These are phyloP conservation scores for Lophius americanus DNA, from an alignment of 2,797 vertebrate species.

Conservation along the genomic window DNA sequence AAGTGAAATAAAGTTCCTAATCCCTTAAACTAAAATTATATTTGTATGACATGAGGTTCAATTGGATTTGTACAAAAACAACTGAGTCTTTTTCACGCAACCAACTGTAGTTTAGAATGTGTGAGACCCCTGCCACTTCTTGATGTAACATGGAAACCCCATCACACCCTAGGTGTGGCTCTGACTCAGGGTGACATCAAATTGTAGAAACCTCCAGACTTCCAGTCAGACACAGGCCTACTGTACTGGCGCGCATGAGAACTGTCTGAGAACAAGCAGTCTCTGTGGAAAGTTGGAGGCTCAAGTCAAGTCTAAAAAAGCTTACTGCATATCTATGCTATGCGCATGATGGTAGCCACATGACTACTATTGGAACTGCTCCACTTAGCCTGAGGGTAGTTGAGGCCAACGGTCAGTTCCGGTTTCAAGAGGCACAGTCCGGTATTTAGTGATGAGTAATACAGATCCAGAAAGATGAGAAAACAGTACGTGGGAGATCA, in stretches of 20 bases:
- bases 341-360: constrained; percentile 6
- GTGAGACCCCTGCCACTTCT: too few relatives aligned
- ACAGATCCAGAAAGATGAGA: constrained; percentile 20
- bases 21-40: too few relatives aligned
- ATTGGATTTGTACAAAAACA: too few relatives aligned
- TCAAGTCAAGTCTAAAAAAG: constrained; percentile 2
- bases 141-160: constrained; percentile 42
- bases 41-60: too few relatives aligned
- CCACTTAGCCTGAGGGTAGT: not conserved
- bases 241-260: constrained; percentile 42
- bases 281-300: constrained; percentile 51
- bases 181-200: constrained; percentile 75
- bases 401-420: not conserved
- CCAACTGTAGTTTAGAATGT: too few relatives aligned
- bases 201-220: constrained; percentile 63
- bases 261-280: not conserved
- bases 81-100: too few relatives aligned
- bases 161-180: constrained; percentile 58
- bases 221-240: constrained; percentile 59
- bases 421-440: not conserved
- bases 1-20: too few relatives aligned
- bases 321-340: constrained; percentile 2
- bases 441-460: constrained; percentile 28
- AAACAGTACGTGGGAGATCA: constrained; percentile 19
- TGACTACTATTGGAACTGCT: constrained; percentile 9